Conservation (phyloP, 2,888 invertebrate species). For the Lysandra bellargus region DNA sequence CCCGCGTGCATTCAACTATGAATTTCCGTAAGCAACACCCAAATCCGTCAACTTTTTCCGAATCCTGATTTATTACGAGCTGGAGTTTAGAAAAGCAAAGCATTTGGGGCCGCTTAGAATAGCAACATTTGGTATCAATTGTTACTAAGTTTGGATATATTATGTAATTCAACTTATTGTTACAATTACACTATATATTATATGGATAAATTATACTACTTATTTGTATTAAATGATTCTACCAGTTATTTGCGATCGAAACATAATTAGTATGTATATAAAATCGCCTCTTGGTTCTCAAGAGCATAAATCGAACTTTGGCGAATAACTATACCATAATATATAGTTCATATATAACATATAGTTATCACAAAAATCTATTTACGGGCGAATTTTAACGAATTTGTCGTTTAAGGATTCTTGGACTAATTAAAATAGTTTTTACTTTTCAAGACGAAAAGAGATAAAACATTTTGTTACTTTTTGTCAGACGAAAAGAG, state of each 20-base stretch:
- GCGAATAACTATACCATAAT: too few species aligned
- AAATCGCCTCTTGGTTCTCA: too few species aligned
- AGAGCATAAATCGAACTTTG: too few species aligned
- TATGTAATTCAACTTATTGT: too few species aligned
- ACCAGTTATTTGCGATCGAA: too few species aligned
- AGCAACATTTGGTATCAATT: too few species aligned
- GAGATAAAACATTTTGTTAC: background rate
- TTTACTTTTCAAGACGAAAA: background rate
- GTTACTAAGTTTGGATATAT: too few species aligned
- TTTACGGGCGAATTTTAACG: background rate
- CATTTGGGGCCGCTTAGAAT: background rate
- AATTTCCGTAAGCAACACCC: slow-evolving; percentile 52
- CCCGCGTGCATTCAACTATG: slow-evolving; percentile 73
- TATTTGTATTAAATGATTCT: too few species aligned
- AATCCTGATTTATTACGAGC: background rate
- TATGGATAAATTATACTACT: too few species aligned
- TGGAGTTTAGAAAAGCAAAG: background rate
- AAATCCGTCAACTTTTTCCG: slow-evolving; percentile 25
- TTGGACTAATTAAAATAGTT: background rate
- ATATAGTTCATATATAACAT: background rate
- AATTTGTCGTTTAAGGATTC: background rate
- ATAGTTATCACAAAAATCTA: background rate
- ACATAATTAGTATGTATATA: too few species aligned
- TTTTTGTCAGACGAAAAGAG: background rate
- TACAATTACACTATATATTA: too few species aligned